These are phyloP conservation scores for Coreius guichenoti DNA, from an alignment of 2,797 vertebrate species.

Conservation along the genomic window DNA sequence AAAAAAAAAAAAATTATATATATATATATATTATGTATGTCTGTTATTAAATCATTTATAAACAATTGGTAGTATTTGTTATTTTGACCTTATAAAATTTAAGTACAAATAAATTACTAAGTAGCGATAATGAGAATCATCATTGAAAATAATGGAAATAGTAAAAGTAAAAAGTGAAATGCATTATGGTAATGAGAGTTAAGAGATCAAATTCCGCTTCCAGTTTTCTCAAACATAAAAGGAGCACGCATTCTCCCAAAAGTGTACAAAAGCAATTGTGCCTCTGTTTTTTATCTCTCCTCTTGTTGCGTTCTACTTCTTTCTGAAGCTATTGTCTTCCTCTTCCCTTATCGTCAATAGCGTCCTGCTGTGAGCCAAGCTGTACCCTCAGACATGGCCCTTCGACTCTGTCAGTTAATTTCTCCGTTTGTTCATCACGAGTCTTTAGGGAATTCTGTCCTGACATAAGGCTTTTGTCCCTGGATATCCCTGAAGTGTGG, in stretches of 20 bases:
- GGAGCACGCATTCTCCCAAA: not conserved
- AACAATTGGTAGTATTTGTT: not conserved
- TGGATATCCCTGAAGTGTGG: conserved; percentile 53
- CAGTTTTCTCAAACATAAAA: not conserved
- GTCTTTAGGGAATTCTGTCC: conserved; percentile 39
- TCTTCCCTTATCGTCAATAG: conserved; percentile 9
- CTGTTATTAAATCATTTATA: not conserved
- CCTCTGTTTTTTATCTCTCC: not conserved
- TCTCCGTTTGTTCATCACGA: conserved; percentile 31
- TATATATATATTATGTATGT: not conserved
- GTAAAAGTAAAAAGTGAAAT: too few relatives aligned
- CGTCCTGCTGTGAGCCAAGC: conserved; percentile 35
- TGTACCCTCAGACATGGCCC: conserved; percentile 13
- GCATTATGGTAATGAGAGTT: not conserved
- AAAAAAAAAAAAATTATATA: not conserved
- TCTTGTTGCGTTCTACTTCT: not conserved
- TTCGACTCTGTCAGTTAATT: conserved; percentile 23
- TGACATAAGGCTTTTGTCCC: conserved; percentile 51
- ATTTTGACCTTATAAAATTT: not conserved
- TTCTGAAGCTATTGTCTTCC: conserved; percentile 10
- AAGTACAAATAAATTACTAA: not conserved
- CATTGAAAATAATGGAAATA: too few relatives aligned
- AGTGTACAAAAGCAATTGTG: not conserved
- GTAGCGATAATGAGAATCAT: not conserved
- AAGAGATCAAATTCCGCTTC: not conserved